Evolutionary conservation across 2,113 vertebrate species (phyloP).

Genomic region (Oryctolagus cuniculus): mOryCun1.1 NC_091432.1:33133501-33134000

Average conservation of each 20-base stretch:
- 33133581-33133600: conserved; percentile 16
- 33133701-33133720: conserved; percentile 39
- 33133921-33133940: too few relatives aligned
- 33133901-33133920: too few relatives aligned
- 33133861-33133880: too few relatives aligned
- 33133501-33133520: neutral
- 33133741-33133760: conserved; percentile 40
- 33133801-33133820: conserved; percentile 44
- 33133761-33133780: neutral
- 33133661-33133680: conserved; percentile 8
- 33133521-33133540: conserved; percentile 18
- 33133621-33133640: neutral
- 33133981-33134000: too few relatives aligned
- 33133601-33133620: neutral
- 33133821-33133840: conserved; percentile 29
- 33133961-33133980: too few relatives aligned
- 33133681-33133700: neutral
- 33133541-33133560: neutral
- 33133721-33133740: neutral
- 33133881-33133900: too few relatives aligned
- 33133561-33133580: conserved; percentile 48
- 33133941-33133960: too few relatives aligned
- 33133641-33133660: neutral
- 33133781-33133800: neutral
- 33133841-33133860: neutral